These are phyloP conservation scores for Nanorana parkeri DNA, from an alignment of 2,113 vertebrate genomes.

Conservation along the genomic window DNA sequence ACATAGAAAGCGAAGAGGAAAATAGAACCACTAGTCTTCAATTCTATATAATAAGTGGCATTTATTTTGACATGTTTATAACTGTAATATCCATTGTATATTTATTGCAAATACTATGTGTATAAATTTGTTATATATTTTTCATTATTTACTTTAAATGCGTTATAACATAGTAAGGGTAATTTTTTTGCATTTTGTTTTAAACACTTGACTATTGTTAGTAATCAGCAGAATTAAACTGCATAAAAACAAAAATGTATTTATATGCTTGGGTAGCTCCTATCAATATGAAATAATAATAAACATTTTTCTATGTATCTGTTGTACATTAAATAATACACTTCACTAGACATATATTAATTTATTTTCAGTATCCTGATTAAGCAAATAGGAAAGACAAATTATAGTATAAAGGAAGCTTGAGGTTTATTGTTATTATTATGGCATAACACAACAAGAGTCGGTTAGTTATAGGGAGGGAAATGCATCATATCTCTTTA, in stretches of 20 bases:
- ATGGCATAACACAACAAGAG: not conserved
- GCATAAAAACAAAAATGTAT: slow-evolving; percentile 53
- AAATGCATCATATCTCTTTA: not conserved
- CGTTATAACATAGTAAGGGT: slow-evolving; percentile 23
- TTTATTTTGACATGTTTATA: too few species aligned
- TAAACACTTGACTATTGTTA: slow-evolving; percentile 41
- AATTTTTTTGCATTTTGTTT: slow-evolving; percentile 39
- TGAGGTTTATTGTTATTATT: slow-evolving; percentile 13
- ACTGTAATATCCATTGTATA: too few species aligned
- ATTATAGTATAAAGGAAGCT: not conserved
- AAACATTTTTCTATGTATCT: slow-evolving; percentile 37
- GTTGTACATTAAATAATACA: slow-evolving; percentile 46
- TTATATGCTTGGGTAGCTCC: slow-evolving; percentile 40
- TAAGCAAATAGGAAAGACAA: slow-evolving; percentile 13
- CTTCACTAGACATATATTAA: slow-evolving; percentile 41
- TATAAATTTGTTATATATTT: too few species aligned
- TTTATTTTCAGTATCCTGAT: slow-evolving; percentile 39
- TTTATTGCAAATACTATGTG: too few species aligned
- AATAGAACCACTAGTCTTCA: too few species aligned
- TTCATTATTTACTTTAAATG: slow-evolving; percentile 35
- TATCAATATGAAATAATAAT: slow-evolving; percentile 50
- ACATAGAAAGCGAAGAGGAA: too few species aligned
- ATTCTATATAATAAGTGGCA: too few species aligned
- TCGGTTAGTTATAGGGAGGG: not conserved
- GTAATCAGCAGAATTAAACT: slow-evolving; percentile 52